phyloP scores from a whole-genome alignment of 1,140 invertebrate genomes.

The Chrysoperla carnea region DNA sequence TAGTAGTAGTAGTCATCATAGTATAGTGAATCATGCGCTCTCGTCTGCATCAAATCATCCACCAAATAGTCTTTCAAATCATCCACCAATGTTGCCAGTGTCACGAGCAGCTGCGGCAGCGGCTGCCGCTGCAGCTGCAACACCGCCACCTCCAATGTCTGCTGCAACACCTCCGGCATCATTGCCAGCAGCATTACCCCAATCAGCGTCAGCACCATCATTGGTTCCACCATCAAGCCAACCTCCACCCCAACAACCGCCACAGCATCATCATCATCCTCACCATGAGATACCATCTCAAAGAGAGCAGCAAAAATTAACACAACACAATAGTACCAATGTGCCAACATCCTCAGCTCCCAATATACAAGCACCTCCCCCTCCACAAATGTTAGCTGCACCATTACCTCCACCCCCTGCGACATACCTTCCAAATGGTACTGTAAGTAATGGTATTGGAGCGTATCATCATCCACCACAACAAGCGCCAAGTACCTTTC shows the following conservation, averaged over 20 bases:
- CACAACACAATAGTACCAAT: no score
- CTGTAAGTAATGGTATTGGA: slow-evolving; percentile 29
- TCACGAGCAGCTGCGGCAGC: slow-evolving; percentile 7
- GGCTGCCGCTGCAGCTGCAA: slow-evolving; percentile 7
- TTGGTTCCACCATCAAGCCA: no score
- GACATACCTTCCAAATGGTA: slow-evolving; percentile 9
- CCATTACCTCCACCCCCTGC: not conserved
- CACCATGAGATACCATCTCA: no score
- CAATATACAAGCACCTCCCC: slow-evolving; percentile 5
- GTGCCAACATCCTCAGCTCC: slow-evolving; percentile 7
- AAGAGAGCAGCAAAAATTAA: no score
- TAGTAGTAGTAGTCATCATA: no score
- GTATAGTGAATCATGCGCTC: no score
- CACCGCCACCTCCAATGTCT: slow-evolving; percentile 5
- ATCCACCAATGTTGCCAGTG: slow-evolving; percentile 8
- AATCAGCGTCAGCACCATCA: slow-evolving; percentile 1
- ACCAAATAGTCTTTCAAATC: not conserved
- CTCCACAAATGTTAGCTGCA: not conserved
- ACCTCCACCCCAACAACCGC: no score
- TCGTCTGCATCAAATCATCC: no score
- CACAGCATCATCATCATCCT: no score
- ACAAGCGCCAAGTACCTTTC: slow-evolving; percentile 35
- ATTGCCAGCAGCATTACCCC: slow-evolving; percentile 7
- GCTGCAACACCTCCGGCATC: slow-evolving; percentile 5
- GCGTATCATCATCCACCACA: slow-evolving; percentile 28